phyloP scores from a whole-genome alignment of 2,888 invertebrate species.

The Erannis defoliaria region DNA sequence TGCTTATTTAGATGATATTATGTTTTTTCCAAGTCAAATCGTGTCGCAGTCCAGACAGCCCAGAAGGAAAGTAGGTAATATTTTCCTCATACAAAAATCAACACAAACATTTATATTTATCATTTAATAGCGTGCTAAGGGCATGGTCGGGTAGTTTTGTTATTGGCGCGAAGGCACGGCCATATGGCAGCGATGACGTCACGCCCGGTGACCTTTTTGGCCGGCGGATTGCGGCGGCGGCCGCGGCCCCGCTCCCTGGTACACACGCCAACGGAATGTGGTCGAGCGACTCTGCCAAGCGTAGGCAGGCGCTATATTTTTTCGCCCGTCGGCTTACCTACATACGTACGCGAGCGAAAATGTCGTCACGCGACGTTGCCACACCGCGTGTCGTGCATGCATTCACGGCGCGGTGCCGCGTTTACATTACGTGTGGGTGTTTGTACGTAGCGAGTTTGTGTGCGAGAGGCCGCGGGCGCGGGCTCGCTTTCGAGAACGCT shows the following conservation, averaged over 20 bases:
- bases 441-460: conserved; percentile 74
- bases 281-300: conserved; percentile 83
- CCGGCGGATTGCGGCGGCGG: conserved; percentile 67
- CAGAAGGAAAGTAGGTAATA: too few species aligned
- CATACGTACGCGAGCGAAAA: conserved; percentile 86
- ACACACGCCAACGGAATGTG: conserved; percentile 84
- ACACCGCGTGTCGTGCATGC: conserved; percentile 79
- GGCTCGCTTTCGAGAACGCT: conserved; percentile 85
- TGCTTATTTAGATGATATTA: conserved; percentile 4
- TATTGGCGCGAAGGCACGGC: conserved; percentile 66
- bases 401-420: conserved; percentile 73
- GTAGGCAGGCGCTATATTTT: conserved; percentile 84
- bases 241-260: conserved; percentile 67
- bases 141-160: conserved; percentile 59
- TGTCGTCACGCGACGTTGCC: conserved; percentile 88
- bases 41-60: too few species aligned
- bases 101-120: conserved; percentile 56
- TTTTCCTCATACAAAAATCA: conserved; percentile 40
- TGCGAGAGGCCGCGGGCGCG: conserved; percentile 82
- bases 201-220: conserved; percentile 83
- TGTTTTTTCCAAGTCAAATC: neutral
- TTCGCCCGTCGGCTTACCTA: conserved; percentile 82
- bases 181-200: conserved; percentile 82
- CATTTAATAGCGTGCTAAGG: conserved; percentile 61
- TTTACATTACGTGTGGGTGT: conserved; percentile 82